Evolutionary conservation across 2,888 invertebrate genomes (phyloP), one percentile per base, ranked within the genome.

Genomic region (Lepidonotus clava): DNA sequence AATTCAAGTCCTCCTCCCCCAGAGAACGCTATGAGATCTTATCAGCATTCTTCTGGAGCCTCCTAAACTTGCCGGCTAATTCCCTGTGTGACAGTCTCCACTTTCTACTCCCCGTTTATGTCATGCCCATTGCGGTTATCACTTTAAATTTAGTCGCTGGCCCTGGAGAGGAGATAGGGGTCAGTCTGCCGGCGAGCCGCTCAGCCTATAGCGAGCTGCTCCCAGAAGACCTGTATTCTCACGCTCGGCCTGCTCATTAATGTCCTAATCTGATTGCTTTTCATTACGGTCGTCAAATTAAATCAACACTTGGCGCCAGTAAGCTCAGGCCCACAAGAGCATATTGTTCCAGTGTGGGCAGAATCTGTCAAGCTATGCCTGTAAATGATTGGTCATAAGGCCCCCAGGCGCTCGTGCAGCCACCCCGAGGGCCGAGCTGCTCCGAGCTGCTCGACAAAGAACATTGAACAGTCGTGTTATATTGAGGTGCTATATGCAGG

Each of bases 261-360:
- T 61, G 24, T 61, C 61, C 61, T 61, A 61, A 61, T 61, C 61
- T 61, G 61, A 61, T 61, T 61, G 61, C 61, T 61, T 61, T 24
- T 61, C 61, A 61, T 61, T 61, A 61, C 61, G 61, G n/a, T 2
- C 61, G 61, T 61, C 61, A 61, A 61, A 61, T 61, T 61, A 61
- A 61, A 61, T 61, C 61, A 61, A 61, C 61, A 61, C 61, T 61
- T 18, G 61, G 61, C 61, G 61, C 61, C 61, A 24, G 28, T 32
- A 24, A 28, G 61, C 1, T n/a, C 53, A n/a, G 18, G 53, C 53
- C n/a, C 21, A 1, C 21, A 53, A 53, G 21, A 53, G 28, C 61
- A 61, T 28, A 61, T 61, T 28, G 61, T 28, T 0, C 61, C 24
- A 14, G 61, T 61, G 28, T 11, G 28, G 24, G 28, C 24, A n/a